Evolutionary conservation across 2,888 invertebrate genomes (phyloP), one percentile per base, ranked within the genome.

Genomic region (Hypselothyrea guttata): DNA sequence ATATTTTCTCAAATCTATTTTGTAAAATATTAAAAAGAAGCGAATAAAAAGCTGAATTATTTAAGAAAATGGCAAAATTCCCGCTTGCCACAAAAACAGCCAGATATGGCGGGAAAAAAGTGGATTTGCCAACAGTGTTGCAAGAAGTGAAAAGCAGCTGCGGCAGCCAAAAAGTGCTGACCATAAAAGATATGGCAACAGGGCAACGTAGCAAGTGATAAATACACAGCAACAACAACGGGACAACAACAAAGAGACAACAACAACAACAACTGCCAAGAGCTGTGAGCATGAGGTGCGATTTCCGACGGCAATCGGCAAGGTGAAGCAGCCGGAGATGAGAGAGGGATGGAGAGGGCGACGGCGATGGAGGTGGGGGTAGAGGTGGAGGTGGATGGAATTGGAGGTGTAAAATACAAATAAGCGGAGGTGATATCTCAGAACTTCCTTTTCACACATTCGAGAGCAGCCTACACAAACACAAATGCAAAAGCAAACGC

Each of bases 381-480:
- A 38, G 27, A 46, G 58, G 44, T 46, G 69, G 35, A 41, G 68
- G 55, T 68, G 60, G 61, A 28, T 63, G 55, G 51, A 22, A 53
- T 51, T 70, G 69, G 60, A 56, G 65, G 75, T 67, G 63, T 70
- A 75, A 78, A 78, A 82, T 84, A 83, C 81, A 82, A 82, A 82
- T 83, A 82, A 84, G 85, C 79, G 79, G 79, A 82, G 85, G 85
- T 82, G 85, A 82, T 85, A 84, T 82, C 83, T 75, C 74, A 81
- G 83, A 84, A 82, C 81, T 82, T 82, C 81, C 85, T 82, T 84
- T 82, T 82, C 81, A 82, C 85, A 82, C 85, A 83, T 82, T 75
- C 64, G 61, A 67, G 68, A 63, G 68, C 67, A 84, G 65, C 71
- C 78, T 84, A 74, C 84, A 66, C 81, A 79, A 81, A 83, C 38